A percentile compares a stretch with the other conserved stretches of the same genome.
Evolutionary conservation across 2,797 vertebrate genomes (phyloP).

Genomic region (Carduelis carduelis): DNA sequence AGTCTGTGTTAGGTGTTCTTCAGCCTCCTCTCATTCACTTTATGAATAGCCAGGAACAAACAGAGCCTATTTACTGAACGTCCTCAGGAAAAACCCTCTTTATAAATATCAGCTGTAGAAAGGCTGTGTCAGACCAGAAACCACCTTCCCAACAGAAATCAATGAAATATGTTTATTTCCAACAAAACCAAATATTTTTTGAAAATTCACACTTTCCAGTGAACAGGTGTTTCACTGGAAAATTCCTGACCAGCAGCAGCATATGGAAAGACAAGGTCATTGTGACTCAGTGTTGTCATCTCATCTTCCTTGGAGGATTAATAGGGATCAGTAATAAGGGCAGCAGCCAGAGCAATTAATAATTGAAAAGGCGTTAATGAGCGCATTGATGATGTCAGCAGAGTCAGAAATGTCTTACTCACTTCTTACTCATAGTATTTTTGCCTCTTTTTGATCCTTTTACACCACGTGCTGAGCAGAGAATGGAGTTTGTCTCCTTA

Average conservation of each 20-base stretch:
- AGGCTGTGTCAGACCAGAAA: background rate
- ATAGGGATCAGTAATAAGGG: conserved; percentile 43
- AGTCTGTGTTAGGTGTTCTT: background rate
- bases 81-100: background rate
- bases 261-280: background rate
- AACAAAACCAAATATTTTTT: background rate
- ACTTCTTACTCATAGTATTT: background rate
- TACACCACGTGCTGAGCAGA: background rate
- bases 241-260: conserved; percentile 1
- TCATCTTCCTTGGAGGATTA: conserved; percentile 7
- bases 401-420: conserved; percentile 4
- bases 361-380: conserved; percentile 46
- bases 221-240: conserved; percentile 16
- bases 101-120: background rate
- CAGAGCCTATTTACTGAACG: background rate
- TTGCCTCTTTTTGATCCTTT: conserved; percentile 3
- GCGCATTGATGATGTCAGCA: background rate
- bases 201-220: background rate
- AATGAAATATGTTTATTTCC: background rate
- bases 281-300: background rate
- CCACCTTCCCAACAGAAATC: background rate
- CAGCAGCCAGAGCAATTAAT: conserved; percentile 42
- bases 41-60: background rate
- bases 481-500: background rate
- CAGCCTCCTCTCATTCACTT: background rate